Base-by-base conservation (phyloP, 2,113 vertebrate species). In the Okapia johnstoni region DNA sequence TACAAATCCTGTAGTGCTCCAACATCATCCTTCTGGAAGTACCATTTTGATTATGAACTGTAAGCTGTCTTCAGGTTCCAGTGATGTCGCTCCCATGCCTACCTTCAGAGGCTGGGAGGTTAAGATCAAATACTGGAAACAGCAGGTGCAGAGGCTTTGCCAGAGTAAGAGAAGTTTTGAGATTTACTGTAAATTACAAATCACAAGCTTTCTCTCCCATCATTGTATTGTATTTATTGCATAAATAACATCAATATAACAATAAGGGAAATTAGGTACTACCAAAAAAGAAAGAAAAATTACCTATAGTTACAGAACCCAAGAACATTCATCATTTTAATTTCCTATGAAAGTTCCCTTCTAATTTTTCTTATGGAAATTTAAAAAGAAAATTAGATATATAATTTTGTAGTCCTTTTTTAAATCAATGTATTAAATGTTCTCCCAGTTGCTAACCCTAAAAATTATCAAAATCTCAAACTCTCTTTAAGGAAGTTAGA, bases 361-460 rank as follows among this genome's bases (percentile, higher is more conserved):
- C 58, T 84, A 97, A 77, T 79, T 81, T 52, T 94, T 73, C 55
- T 79, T 60, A 63, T 76, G 79, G 79, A 96, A 87, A 87, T 83
- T 79, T 58, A 85, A 88, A 88, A 85, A 92, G 23, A 94, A 93
- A 96, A 93, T 85, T 23, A 88, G 43, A 48, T 17, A 92, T 76
- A 83, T 6, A 77, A n/a, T 96, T 83, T 84, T 88, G 9, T 61
- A 33, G 55, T n/a, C 15, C 52, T 88, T 77, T 66, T 26, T 33
- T 3, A 50, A 80, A 52, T 36, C 50, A 83, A 33, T 55, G 21
- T 83, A 9, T 83, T 94, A 92, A 97, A 88, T 96, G 19, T 87
- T 83, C 81, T 96, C n/a, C 85, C 76, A 91, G 28, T 87, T 87
- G 48, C 60, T 93, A 93, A 91, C 84, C 76, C 90, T 93, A 95